Percentiles rank a stretch among this genome's conserved stretches.
Conservation (phyloP, 2,888 invertebrate genomes). For the Xylota sylvarum region DNA sequence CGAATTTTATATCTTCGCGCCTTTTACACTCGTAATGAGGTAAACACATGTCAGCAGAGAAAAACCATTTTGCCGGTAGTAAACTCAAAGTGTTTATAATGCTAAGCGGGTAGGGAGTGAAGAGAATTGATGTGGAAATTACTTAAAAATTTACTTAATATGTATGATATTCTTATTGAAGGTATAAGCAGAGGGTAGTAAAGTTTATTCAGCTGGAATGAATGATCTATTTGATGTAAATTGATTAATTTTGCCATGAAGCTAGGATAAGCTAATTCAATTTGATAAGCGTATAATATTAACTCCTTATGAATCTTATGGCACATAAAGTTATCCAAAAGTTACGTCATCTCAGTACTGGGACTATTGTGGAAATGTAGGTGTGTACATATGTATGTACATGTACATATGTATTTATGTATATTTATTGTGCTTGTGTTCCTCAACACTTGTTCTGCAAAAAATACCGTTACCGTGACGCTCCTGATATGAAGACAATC, state of each 20-base stretch:
- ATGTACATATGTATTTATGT: no score
- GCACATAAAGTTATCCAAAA: no score
- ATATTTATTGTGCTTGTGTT: no score
- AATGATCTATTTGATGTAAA: neutral
- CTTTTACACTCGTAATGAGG: conserved; percentile 10
- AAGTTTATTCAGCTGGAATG: neutral
- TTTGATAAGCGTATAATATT: no score
- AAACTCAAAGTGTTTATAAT: neutral
- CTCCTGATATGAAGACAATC: no score
- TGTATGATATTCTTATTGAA: neutral
- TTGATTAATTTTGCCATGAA: neutral
- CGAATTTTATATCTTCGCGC: conserved; percentile 5
- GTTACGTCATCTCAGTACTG: no score
- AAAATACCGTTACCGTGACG: no score
- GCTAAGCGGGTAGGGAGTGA: neutral
- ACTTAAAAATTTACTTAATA: neutral
- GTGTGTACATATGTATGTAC: no score
- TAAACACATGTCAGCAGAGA: conserved; percentile 1
- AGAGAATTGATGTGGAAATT: neutral
- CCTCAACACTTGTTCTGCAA: no score
- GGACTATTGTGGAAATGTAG: no score
- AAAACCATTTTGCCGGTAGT: neutral
- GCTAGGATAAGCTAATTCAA: neutral
- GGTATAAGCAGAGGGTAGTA: neutral
- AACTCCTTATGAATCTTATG: no score